These are phyloP conservation scores for Eurystomus glaucurus DNA, from an alignment of 2,797 vertebrate genomes.

Conservation along the genomic window DNA sequence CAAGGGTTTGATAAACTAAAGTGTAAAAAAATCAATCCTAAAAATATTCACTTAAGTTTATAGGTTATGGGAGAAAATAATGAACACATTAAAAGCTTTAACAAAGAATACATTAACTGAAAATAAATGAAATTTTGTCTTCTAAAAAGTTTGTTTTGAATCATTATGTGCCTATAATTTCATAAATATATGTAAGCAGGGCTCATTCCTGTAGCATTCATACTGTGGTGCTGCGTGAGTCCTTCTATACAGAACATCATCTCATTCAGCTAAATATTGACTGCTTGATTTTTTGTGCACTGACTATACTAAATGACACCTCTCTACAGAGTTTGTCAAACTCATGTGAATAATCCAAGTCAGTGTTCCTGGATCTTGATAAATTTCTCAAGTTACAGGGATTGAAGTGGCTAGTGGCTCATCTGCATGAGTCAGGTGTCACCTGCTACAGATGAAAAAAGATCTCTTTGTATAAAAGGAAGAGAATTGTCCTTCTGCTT, in stretches of 20 bases:
- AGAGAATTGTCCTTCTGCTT: slow-evolving; percentile 31
- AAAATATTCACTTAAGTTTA: slow-evolving; percentile 45
- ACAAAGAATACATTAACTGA: slow-evolving; percentile 36
- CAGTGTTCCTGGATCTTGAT: background rate
- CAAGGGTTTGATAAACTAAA: background rate
- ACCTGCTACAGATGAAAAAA: slow-evolving; percentile 30
- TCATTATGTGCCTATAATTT: slow-evolving; percentile 18
- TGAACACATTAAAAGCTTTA: slow-evolving; percentile 2
- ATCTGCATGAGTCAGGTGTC: background rate
- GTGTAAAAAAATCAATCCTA: background rate
- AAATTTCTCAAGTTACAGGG: background rate
- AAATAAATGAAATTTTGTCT: slow-evolving; percentile 37
- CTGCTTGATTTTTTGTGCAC: background rate
- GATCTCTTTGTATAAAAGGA: slow-evolving; percentile 30
- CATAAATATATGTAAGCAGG: background rate
- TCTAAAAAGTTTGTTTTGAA: slow-evolving; percentile 46
- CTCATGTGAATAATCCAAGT: background rate
- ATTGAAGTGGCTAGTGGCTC: background rate
- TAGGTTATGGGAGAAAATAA: slow-evolving; percentile 8
- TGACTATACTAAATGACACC: background rate
- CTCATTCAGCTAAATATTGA: background rate
- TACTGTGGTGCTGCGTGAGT: background rate
- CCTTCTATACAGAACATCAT: background rate
- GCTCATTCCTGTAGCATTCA: background rate
- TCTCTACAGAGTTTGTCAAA: background rate